Conservation (phyloP, 1,140 invertebrate genomes). For the Brachionus calyciflorus region DNA sequence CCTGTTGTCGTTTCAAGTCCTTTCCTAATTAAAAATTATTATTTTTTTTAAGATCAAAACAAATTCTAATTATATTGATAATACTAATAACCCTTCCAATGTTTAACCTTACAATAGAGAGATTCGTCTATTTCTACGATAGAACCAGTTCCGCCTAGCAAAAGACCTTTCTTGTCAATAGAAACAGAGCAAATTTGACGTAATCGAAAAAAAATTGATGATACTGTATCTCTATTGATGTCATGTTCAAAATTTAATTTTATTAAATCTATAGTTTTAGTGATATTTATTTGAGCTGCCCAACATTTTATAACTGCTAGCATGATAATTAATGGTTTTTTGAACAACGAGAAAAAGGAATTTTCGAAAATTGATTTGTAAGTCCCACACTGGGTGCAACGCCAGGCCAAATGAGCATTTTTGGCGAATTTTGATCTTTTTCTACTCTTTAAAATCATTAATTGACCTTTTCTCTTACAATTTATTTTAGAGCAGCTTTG, state of each 20-base stretch:
- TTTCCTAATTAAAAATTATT: constrained; percentile 11
- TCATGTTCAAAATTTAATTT: not conserved
- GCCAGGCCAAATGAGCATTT: not conserved
- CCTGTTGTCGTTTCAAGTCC: not conserved
- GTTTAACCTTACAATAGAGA: constrained; percentile 9
- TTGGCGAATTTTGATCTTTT: constrained; percentile 9
- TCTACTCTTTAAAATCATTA: not conserved
- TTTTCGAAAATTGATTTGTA: not conserved
- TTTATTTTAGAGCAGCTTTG: not conserved
- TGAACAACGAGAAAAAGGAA: constrained; percentile 3
- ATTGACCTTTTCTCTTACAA: not conserved
- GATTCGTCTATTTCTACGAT: constrained; percentile 19
- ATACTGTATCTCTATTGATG: not conserved
- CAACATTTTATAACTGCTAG: constrained; percentile 15
- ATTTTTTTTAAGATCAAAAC: not conserved
- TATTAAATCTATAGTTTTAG: not conserved
- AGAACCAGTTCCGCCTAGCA: not conserved
- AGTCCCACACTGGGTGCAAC: not conserved
- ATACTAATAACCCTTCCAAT: not conserved
- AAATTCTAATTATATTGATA: constrained; percentile 19
- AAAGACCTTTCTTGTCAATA: not conserved
- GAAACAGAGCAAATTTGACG: not conserved
- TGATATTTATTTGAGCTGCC: not conserved
- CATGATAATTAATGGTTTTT: not conserved
- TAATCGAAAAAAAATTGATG: not conserved